Conservation (phyloP, 2,113 vertebrate species). For the Panthera uncia region DNA sequence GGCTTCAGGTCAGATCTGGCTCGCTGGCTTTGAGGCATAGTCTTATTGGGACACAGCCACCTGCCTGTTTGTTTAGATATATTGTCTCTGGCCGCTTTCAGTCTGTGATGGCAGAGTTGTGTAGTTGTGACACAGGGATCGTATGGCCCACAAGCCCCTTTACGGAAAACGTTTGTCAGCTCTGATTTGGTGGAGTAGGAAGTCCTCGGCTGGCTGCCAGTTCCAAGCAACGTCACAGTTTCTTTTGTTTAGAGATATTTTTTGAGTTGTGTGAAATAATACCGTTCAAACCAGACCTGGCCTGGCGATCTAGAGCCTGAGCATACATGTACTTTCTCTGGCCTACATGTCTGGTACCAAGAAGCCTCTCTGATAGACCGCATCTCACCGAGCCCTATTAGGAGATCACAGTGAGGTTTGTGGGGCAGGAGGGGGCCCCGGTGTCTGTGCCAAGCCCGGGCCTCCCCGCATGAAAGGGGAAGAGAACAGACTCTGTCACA, state of each 20-base stretch:
- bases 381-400: neutral
- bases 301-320: neutral
- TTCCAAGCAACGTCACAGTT: neutral
- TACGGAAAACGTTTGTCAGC: fast-evolving
- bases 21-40: neutral
- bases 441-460: neutral
- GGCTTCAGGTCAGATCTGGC: fast-evolving
- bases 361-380: neutral
- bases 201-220: neutral
- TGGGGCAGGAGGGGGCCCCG: neutral
- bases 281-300: neutral
- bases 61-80: neutral
- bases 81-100: neutral
- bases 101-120: neutral
- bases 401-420: neutral
- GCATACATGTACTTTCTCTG: too few species aligned
- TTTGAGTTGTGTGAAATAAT: too few species aligned
- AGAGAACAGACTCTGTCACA: too few species aligned
- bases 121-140: neutral
- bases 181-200: too few species aligned
- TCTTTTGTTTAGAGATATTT: neutral
- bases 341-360: neutral
- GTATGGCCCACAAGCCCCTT: neutral
- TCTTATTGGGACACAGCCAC: neutral
- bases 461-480: fast-evolving